Percentiles rank a stretch among this genome's conserved stretches.
Conservation (phyloP, 2,888 invertebrate genomes). For the Pantelozetes paolii region DNA sequence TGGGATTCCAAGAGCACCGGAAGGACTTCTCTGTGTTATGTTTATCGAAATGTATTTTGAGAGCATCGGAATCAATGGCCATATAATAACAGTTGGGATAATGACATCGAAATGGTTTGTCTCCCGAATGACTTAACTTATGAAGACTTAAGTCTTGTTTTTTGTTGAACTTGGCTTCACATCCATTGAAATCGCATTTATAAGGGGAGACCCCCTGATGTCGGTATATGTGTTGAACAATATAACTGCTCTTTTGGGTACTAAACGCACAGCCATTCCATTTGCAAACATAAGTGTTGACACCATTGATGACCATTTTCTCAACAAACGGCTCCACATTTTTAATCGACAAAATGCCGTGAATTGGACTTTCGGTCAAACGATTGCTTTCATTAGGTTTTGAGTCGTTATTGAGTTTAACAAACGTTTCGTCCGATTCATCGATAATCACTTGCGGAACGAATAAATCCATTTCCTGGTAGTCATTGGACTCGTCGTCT, state of each 20-base stretch:
- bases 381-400: background rate
- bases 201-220: constrained; percentile 1
- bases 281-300: constrained; percentile 12
- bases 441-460: constrained; percentile 25
- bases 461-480: constrained; percentile 24
- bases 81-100: constrained; percentile 34
- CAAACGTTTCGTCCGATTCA: constrained; percentile 6
- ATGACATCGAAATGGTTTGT: background rate
- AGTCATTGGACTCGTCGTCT: constrained; percentile 1
- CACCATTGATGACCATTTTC: background rate
- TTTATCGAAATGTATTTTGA: background rate
- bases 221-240: background rate
- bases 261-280: constrained; percentile 17
- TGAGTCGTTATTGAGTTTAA: background rate
- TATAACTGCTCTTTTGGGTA: constrained; percentile 23
- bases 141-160: constrained; percentile 11
- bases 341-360: constrained; percentile 14
- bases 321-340: constrained; percentile 21
- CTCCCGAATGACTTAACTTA: constrained; percentile 2
- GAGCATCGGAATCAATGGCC: constrained; percentile 1
- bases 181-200: constrained; percentile 17
- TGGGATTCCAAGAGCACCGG: background rate
- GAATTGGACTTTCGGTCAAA: background rate
- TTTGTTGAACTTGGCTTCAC: constrained; percentile 18
- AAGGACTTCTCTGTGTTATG: background rate